Conservation (phyloP, 1,140 invertebrate species). For the Caenorhabditis brenneri region DNA sequence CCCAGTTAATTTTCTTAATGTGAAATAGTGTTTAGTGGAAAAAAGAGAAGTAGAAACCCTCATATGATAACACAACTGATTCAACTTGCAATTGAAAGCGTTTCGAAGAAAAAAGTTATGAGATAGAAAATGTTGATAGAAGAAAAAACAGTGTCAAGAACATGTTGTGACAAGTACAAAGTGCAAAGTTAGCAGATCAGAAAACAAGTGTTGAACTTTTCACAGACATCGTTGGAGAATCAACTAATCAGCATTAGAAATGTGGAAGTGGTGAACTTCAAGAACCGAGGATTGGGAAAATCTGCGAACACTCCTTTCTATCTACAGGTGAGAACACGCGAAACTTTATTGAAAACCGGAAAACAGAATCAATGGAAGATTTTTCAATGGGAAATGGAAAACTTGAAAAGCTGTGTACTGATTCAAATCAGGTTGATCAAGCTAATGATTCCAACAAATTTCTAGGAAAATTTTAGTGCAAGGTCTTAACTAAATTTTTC, state of each 20-base stretch:
- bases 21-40: neutral
- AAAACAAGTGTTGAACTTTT: neutral
- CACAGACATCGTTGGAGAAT: slow-evolving; percentile 13
- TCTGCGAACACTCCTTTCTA: neutral
- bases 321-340: too few relatives aligned
- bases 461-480: too few relatives aligned
- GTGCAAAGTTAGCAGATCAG: neutral
- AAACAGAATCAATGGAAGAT: neutral
- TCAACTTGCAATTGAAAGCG: neutral
- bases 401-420: too few relatives aligned
- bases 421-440: too few relatives aligned
- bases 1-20: slow-evolving; percentile 29
- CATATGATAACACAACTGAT: neutral
- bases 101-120: neutral
- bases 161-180: neutral
- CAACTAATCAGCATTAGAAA: slow-evolving; percentile 26
- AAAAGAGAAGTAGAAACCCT: neutral
- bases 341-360: neutral
- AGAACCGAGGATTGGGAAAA: neutral
- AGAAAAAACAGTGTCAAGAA: too few relatives aligned
- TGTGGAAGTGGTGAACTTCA: slow-evolving; percentile 23
- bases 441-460: too few relatives aligned
- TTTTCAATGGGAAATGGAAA: too few relatives aligned
- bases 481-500: too few relatives aligned
- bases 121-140: neutral